Conservation (phyloP, 2,113 vertebrate genomes). For the Zapornia atra region DNA sequence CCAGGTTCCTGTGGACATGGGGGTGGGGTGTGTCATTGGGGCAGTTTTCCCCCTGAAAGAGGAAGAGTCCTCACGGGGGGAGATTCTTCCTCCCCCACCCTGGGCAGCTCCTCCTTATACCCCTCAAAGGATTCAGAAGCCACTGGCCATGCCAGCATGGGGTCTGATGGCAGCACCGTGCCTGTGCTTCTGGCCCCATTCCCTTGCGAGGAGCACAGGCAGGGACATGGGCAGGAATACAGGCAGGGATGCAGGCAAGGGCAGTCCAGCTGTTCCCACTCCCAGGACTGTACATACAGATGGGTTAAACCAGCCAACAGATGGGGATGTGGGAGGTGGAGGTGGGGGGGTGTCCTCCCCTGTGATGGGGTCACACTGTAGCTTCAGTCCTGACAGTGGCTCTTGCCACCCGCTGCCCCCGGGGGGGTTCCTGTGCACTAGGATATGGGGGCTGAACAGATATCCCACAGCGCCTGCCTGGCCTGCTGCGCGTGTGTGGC, state of each 20-base stretch:
- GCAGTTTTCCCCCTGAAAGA: too few relatives aligned
- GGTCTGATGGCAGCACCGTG: too few relatives aligned
- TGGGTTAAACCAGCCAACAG: background rate
- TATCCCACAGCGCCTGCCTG: background rate
- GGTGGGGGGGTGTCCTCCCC: background rate
- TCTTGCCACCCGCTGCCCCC: background rate
- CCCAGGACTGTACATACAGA: accelerated
- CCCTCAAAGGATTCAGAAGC: background rate
- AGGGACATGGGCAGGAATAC: background rate
- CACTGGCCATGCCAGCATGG: accelerated
- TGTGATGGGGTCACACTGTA: background rate
- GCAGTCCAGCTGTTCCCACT: background rate
- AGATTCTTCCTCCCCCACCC: accelerated
- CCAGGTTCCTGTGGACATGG: background rate
- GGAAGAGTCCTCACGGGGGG: background rate
- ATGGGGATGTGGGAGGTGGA: background rate
- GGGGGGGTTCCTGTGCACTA: background rate
- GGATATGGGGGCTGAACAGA: background rate
- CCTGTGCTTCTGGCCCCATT: accelerated
- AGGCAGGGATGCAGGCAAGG: background rate
- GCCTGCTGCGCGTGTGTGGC: too few relatives aligned
- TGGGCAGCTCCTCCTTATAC: background rate
- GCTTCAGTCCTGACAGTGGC: background rate
- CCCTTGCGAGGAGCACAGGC: background rate
- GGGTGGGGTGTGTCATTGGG: too few relatives aligned